Conservation (phyloP, 37 sponge, comb jelly and placozoan species). For the Beroe forskalii region DNA sequence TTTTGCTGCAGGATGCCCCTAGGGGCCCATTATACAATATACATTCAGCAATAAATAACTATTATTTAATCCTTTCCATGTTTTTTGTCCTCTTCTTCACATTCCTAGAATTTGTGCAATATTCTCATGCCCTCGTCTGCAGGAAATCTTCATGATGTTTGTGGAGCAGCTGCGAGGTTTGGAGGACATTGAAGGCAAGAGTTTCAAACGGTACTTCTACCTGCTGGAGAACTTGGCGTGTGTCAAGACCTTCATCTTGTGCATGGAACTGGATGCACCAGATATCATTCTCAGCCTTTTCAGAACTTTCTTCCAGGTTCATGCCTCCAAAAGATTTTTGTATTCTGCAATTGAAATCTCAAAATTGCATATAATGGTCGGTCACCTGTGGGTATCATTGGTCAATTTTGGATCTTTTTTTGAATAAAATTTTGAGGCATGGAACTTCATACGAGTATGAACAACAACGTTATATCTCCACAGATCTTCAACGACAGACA, state of each 20-base stretch:
- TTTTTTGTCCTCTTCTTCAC: too few species aligned
- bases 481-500: slow-evolving; percentile 71
- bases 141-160: slow-evolving; percentile 83
- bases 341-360: too few species aligned
- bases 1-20: too few species aligned
- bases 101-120: too few species aligned
- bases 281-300: slow-evolving; percentile 76
- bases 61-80: neutral
- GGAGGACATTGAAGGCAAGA: slow-evolving; percentile 69
- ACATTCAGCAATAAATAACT: neutral
- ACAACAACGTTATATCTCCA: neutral
- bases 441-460: too few species aligned
- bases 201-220: slow-evolving; percentile 69
- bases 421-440: too few species aligned
- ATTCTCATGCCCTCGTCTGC: neutral
- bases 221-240: slow-evolving; percentile 76
- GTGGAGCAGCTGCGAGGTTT: slow-evolving; percentile 75
- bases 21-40: too few species aligned
- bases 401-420: too few species aligned
- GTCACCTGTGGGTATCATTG: too few species aligned
- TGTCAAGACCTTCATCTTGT: slow-evolving; percentile 73
- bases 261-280: slow-evolving; percentile 69
- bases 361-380: too few species aligned
- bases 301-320: slow-evolving; percentile 73
- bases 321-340: too few species aligned